Conservation (phyloP, 2,113 vertebrate species). For the Heliornis fulica region DNA sequence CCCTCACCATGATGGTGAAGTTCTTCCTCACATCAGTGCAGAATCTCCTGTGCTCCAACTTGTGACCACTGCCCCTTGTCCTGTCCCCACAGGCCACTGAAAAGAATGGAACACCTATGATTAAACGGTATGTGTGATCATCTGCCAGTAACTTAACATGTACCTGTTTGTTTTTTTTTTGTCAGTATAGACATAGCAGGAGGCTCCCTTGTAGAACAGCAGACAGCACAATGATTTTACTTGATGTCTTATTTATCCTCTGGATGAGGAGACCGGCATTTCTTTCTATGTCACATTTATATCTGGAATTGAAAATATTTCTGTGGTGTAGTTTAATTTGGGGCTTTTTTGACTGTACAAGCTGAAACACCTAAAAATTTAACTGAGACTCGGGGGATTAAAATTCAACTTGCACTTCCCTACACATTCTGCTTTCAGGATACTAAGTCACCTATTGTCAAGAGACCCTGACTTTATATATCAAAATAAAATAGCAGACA, state of each 20-base stretch:
- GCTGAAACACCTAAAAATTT: background rate
- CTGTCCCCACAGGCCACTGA: no score
- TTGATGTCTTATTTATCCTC: background rate
- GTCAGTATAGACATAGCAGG: background rate
- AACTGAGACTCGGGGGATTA: background rate
- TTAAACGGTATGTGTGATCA: background rate
- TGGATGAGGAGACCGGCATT: background rate
- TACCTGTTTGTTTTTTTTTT: background rate
- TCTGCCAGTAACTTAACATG: background rate
- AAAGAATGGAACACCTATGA: no score
- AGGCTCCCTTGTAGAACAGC: background rate
- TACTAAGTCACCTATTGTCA: background rate
- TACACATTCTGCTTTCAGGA: background rate
- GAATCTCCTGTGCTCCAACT: no score
- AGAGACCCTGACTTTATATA: background rate
- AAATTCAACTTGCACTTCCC: background rate
- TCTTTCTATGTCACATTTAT: background rate
- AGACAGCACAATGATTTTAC: background rate
- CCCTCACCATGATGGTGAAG: no score
- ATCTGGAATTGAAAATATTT: background rate
- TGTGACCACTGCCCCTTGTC: no score
- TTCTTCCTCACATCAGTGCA: no score
- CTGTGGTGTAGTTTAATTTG: background rate
- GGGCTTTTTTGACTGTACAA: background rate
- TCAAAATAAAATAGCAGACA: background rate